Base-by-base conservation (phyloP, 2,888 invertebrate genomes). In the Eurois occulta region DNA sequence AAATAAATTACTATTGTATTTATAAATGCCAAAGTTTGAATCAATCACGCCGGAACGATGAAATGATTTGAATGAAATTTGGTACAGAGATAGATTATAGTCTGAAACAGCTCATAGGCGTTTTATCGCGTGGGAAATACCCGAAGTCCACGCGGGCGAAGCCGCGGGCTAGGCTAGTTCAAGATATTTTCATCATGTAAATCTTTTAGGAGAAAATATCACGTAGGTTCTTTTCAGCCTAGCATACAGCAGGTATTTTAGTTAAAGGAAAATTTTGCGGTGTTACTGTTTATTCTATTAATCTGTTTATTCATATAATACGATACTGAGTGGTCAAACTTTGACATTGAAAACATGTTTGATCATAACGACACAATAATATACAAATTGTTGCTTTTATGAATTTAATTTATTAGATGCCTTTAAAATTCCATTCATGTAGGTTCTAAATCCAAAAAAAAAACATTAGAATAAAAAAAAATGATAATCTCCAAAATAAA, bases 321-420 rank as follows among this genome's bases (percentile, higher is more conserved):
- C 4, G 18, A 18, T 52, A 24, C n/a, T 43, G 13, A 38, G 10
- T 58, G 2, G 35, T 75, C 0, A n/a, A 43, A 75, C 48, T 32
- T 77, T 80, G 71, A 21, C 41, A 41, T 69, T 69, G 79, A 41
- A 79, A 79, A n/a, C 55, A 38, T 28, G 41, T 28, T 58, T 76
- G 16, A 10, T 38, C 6, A 4, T 46, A 55, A 28, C 18, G 24
- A 60, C 10, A 60, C 5, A 32, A 60, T 32, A 28, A 32, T 7
- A 32, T 2, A 41, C 41, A 41, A 41, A 41, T 18, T 4, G 1
- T 35, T 62, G 21, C 1, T 10, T 62, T 10, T 21, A 35, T 5
- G 32, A 62, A 32, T 62, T 62, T 35, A 62, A 62, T 21, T 62
- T 32, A 35, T 21, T 21, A 28, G 18, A 60, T 60, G 18, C 18